phyloP scores from a whole-genome alignment of 1,140 invertebrate species.

The Scylla paramamosain region DNA sequence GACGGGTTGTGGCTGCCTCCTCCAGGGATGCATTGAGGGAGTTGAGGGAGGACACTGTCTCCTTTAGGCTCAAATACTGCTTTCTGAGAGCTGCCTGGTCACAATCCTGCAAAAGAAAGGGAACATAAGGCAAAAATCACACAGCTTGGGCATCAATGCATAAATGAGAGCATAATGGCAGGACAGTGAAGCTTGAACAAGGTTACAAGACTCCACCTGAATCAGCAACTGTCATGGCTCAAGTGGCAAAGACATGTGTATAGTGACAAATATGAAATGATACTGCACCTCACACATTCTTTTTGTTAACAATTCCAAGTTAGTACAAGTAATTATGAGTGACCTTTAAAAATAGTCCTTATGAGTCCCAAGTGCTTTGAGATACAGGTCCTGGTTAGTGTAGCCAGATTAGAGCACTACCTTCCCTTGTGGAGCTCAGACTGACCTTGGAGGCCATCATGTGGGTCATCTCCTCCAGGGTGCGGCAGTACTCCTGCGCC shows the following conservation, averaged over 20 bases:
- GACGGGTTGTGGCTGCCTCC: conserved; percentile 46
- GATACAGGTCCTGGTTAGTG: too few species aligned
- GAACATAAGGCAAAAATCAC: neutral
- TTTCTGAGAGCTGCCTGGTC: conserved; percentile 63
- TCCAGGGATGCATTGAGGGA: conserved; percentile 63
- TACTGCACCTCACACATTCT: too few species aligned
- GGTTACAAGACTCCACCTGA: too few species aligned
- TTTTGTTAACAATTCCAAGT: too few species aligned
- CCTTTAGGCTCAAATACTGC: conserved; percentile 67
- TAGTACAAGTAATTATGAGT: too few species aligned
- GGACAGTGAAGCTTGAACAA: neutral
- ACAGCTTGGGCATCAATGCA: neutral
- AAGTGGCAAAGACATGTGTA: too few species aligned
- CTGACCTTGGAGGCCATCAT: conserved; percentile 60
- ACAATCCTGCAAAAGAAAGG: conserved; percentile 48
- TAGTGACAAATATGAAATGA: too few species aligned
- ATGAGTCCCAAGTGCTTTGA: too few species aligned
- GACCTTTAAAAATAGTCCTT: too few species aligned
- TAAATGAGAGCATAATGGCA: neutral
- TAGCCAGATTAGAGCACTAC: too few species aligned
- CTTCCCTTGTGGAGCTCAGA: neutral
- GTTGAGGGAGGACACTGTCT: conserved; percentile 68
- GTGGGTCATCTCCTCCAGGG: conserved; percentile 58
- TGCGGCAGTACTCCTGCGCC: conserved; percentile 63
- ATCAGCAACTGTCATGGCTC: too few species aligned